These are phyloP conservation scores for Aix galericulata DNA, from an alignment of 2,113 vertebrate species.

Conservation along the genomic window DNA sequence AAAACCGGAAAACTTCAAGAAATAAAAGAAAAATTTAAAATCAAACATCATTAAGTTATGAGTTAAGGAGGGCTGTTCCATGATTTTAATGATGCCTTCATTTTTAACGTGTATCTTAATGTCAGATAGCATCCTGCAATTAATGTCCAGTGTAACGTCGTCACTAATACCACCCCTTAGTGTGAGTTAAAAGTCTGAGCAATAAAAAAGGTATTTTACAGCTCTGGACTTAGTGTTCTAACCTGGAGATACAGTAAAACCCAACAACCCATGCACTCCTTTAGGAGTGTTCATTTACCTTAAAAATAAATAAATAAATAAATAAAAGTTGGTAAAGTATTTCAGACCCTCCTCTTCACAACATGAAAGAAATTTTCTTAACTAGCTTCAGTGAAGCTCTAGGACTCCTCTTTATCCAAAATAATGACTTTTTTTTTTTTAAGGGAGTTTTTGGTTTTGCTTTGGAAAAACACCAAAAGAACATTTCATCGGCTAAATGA, in stretches of 20 bases:
- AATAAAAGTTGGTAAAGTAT: neutral
- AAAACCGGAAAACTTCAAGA: neutral
- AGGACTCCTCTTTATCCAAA: neutral
- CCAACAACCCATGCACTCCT: neutral
- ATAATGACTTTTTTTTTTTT: neutral
- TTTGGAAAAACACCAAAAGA: neutral
- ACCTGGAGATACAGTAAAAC: neutral
- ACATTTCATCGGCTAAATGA: neutral
- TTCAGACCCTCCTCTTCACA: neutral
- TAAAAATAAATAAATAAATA: neutral
- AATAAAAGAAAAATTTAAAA: neutral
- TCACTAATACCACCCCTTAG: neutral
- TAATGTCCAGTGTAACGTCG: neutral
- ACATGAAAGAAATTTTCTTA: neutral
- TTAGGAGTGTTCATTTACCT: neutral
- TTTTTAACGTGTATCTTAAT: neutral
- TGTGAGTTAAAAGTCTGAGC: neutral
- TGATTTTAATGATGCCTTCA: neutral
- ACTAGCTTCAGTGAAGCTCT: neutral
- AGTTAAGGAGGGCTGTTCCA: neutral
- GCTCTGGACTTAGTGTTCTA: neutral
- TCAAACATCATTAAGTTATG: neutral
- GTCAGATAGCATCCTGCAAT: neutral
- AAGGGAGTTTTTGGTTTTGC: neutral
- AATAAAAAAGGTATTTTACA: neutral